Evolutionary conservation across 2,113 vertebrate genomes (phyloP).

Genomic region (Manacus vitellinus): DNA sequence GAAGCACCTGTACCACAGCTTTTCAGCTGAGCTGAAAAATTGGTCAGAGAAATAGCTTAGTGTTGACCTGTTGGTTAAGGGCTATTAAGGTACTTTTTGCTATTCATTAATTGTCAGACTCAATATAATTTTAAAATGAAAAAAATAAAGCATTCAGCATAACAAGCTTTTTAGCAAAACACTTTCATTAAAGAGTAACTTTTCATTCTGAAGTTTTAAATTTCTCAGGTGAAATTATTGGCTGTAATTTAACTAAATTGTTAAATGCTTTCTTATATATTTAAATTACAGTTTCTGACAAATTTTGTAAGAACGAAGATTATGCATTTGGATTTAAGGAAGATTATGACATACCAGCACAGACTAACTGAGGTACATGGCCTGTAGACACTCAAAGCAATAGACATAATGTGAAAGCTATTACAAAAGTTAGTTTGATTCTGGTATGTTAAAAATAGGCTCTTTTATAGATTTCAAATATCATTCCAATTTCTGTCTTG

Average conservation of each 20-base stretch:
- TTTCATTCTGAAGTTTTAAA: not conserved
- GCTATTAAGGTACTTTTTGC: not conserved
- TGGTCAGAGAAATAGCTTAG: not conserved
- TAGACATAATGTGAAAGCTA: not conserved
- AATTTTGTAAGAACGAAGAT: not conserved
- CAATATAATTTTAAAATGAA: not conserved
- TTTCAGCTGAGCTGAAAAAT: not conserved
- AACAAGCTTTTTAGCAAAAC: not conserved
- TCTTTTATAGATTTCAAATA: not conserved
- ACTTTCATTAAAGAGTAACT: not conserved
- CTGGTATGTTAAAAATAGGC: not conserved
- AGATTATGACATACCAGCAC: not conserved
- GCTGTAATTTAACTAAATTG: not conserved
- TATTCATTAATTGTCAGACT: not conserved
- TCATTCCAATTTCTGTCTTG: not conserved
- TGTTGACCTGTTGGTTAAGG: not conserved
- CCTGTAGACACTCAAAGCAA: not conserved
- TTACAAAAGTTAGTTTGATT: not conserved
- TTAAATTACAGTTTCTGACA: not conserved
- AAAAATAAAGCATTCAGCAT: not conserved
- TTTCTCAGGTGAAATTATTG: not conserved
- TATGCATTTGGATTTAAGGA: not conserved
- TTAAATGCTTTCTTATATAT: not conserved
- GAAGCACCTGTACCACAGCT: rapidly evolving
- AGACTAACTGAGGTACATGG: not conserved